A percentile compares a stretch with the other conserved stretches of the same genome.
phyloP scores from a whole-genome alignment of 1,140 invertebrate species.

The Physella acuta region DNA sequence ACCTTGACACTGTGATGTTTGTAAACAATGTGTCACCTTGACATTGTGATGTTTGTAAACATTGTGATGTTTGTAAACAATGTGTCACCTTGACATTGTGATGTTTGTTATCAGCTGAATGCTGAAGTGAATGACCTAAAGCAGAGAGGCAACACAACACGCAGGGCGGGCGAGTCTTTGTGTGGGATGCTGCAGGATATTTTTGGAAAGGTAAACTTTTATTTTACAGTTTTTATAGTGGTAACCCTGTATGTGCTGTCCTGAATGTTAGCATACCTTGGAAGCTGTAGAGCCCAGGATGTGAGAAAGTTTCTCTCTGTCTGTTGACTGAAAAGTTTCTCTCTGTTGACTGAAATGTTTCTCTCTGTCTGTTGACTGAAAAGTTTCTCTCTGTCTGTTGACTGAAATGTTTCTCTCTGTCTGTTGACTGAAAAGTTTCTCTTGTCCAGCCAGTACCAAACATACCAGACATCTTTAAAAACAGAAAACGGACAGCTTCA shows the following conservation, averaged over 20 bases:
- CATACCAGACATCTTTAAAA: constrained; percentile 51
- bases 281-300: too few relatives aligned
- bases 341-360: too few relatives aligned
- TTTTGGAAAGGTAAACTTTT: constrained; percentile 41
- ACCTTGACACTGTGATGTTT: too few relatives aligned
- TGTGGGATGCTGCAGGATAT: constrained; percentile 49
- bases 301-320: too few relatives aligned
- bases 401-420: neutral
- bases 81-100: too few relatives aligned
- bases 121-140: constrained; percentile 45
- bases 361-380: neutral
- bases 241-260: too few relatives aligned
- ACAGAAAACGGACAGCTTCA: constrained; percentile 40
- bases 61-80: too few relatives aligned
- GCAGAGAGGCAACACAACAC: constrained; percentile 40
- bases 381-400: neutral
- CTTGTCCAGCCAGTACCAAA: constrained; percentile 39
- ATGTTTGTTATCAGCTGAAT: constrained; percentile 37
- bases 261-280: too few relatives aligned
- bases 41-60: too few relatives aligned
- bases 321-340: too few relatives aligned
- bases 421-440: neutral
- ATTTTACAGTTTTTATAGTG: too few relatives aligned
- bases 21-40: too few relatives aligned
- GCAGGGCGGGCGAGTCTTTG: constrained; percentile 47